phyloP scores from a whole-genome alignment of 2,113 vertebrate genomes.

The Pleuronectes platessa region DNA sequence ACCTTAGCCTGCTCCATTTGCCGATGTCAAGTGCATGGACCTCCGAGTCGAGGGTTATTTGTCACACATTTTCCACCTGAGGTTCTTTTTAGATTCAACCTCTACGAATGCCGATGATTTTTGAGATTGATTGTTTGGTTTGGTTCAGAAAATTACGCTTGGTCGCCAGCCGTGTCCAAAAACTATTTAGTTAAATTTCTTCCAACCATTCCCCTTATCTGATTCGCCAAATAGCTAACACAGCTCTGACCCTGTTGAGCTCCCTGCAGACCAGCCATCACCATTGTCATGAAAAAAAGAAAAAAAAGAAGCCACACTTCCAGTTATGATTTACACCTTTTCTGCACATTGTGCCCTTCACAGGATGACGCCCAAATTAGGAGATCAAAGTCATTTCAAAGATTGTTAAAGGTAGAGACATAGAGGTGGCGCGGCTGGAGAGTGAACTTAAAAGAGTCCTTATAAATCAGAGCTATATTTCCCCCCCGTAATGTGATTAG shows the following conservation, averaged over 20 bases:
- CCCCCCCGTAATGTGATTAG: conserved; percentile 75
- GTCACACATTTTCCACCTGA: neutral
- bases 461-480: conserved; percentile 77
- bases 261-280: conserved; percentile 49
- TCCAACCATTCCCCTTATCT: conserved; percentile 21
- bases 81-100: neutral
- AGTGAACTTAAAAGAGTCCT: conserved; percentile 75
- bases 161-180: conserved; percentile 22
- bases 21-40: neutral
- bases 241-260: conserved; percentile 16
- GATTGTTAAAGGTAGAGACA: conserved; percentile 74
- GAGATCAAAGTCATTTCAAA: conserved; percentile 74
- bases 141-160: conserved; percentile 31
- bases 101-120: neutral
- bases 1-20: neutral
- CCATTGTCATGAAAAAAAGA: neutral
- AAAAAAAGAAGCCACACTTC: conserved; percentile 21
- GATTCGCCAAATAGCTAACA: neutral
- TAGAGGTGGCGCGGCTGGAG: conserved; percentile 56
- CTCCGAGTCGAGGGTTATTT: neutral
- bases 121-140: conserved; percentile 26
- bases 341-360: conserved; percentile 64
- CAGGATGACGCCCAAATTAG: conserved; percentile 72
- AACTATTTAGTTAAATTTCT: conserved; percentile 24
- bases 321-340: conserved; percentile 72